Evolutionary conservation across 2,113 vertebrate genomes (phyloP), one percentile per base, ranked within the genome.

Genomic region (Oryzias woworae): DNA sequence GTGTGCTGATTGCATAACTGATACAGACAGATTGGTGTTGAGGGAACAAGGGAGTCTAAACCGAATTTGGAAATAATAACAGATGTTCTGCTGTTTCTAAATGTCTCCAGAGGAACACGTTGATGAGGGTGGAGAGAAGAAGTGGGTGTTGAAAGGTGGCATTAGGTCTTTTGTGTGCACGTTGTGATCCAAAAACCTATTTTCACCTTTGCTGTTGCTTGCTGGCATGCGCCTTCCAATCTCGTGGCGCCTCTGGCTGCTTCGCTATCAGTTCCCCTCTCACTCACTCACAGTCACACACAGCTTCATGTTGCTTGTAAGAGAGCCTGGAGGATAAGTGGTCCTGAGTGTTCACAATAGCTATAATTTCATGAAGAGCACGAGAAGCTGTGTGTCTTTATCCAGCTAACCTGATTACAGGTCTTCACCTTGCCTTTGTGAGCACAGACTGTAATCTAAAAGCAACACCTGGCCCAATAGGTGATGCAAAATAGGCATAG

Each of bases 381-480:
- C 60, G 73, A 84, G 88, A 67, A 80, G 85, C 76, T 59, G 48
- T 79, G 85, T 75, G 84, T 84, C 80, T 84, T 81, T 84, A 88
- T 92, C 86, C 88, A 58, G 73, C 90, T 89, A 88, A 87, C 76
- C 62, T 77, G 86, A 76, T 93, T 94, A 92, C 86, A 91, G 87
- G 58, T 84, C 86, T 79, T 84, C 71, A 60, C 76, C 80, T 49
- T 66, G 59, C 74, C 66, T 66, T 69, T 78, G 82, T 75, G 81
- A 88, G 69, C 58, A 60, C 81, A 77, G 87, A 43, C 75, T 81
- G 79, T 91, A 92, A 93, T 93, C 91, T 91, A 83, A 78, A 70
- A 90, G 87, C 82, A 91, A 91, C 85, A 85, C 87, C 86, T 90
- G 80, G 90, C 78, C 82, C 67, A 85, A 82, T 20, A 80, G 78